Conservation (phyloP, 2,113 vertebrate genomes). For the Alectura lathami region DNA sequence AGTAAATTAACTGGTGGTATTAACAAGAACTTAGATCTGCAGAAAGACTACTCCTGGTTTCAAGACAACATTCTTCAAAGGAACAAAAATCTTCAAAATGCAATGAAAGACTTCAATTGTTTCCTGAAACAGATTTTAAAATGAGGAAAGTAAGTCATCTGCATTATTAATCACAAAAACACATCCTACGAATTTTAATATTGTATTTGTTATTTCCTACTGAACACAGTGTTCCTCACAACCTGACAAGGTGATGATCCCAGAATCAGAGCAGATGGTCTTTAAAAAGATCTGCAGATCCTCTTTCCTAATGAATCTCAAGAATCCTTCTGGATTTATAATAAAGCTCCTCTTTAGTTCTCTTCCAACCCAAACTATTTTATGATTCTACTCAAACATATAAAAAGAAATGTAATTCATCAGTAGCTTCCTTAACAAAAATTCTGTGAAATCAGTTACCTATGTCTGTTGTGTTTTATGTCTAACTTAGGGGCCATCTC, state of each 20-base stretch:
- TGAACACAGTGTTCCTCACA: slow-evolving; percentile 40
- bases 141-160: slow-evolving; percentile 50
- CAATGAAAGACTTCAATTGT: slow-evolving; percentile 54
- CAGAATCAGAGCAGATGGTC: slow-evolving; percentile 73
- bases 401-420: slow-evolving; percentile 63
- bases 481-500: neutral
- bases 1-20: slow-evolving; percentile 14
- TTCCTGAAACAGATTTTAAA: slow-evolving; percentile 66
- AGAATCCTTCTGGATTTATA: slow-evolving; percentile 66
- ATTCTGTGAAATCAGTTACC: slow-evolving; percentile 29
- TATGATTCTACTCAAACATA: slow-evolving; percentile 20
- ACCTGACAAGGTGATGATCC: slow-evolving; percentile 62
- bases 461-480: slow-evolving; percentile 30
- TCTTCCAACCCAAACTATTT: neutral
- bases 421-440: slow-evolving; percentile 4
- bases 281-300: slow-evolving; percentile 69
- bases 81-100: slow-evolving; percentile 53
- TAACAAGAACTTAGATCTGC: slow-evolving; percentile 45
- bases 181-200: slow-evolving; percentile 56
- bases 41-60: slow-evolving; percentile 47
- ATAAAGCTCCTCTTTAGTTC: neutral
- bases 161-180: slow-evolving; percentile 71
- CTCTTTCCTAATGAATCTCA: slow-evolving; percentile 61
- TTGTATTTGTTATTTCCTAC: slow-evolving; percentile 59
- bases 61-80: slow-evolving; percentile 69